A percentile compares a stretch with the other conserved stretches of the same genome.
Conservation (phyloP, 1,140 invertebrate species). For the Homarus americanus region DNA sequence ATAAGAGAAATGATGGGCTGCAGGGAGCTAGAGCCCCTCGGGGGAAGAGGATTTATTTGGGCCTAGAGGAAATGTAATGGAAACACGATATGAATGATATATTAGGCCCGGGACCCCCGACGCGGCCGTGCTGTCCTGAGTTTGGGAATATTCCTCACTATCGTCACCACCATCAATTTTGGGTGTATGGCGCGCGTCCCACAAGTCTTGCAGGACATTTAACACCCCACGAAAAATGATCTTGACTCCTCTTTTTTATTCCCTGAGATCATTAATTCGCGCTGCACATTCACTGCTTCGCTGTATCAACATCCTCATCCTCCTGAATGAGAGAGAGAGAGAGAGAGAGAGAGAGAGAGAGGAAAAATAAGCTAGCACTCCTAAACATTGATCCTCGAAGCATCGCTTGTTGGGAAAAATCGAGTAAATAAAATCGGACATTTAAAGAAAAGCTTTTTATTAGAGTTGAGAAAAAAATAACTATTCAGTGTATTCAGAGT, state of each 20-base stretch:
- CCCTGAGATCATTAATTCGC: slow-evolving; percentile 41
- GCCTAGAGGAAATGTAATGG: slow-evolving; percentile 72
- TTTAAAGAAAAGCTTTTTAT: no score
- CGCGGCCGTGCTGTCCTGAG: slow-evolving; percentile 50
- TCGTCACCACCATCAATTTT: slow-evolving; percentile 70
- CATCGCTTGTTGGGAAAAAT: background rate
- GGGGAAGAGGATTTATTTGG: slow-evolving; percentile 70
- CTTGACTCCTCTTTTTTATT: slow-evolving; percentile 34
- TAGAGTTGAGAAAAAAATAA: slow-evolving; percentile 19
- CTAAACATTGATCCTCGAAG: background rate
- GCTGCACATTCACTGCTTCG: background rate
- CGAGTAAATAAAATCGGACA: background rate
- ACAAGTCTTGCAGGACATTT: slow-evolving; percentile 55
- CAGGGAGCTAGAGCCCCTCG: slow-evolving; percentile 39
- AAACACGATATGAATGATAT: slow-evolving; percentile 73
- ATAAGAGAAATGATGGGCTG: slow-evolving; percentile 71
- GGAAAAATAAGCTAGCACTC: background rate
- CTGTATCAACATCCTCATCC: background rate
- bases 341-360: background rate
- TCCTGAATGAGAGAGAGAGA: background rate
- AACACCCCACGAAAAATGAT: slow-evolving; percentile 48
- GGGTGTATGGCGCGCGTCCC: slow-evolving; percentile 62
- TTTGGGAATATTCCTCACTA: slow-evolving; percentile 65
- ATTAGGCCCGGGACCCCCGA: slow-evolving; percentile 65
- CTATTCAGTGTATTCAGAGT: slow-evolving; percentile 44